Base-by-base conservation (phyloP, 2,113 vertebrate species). In the Reinhardtius hippoglossoides region DNA sequence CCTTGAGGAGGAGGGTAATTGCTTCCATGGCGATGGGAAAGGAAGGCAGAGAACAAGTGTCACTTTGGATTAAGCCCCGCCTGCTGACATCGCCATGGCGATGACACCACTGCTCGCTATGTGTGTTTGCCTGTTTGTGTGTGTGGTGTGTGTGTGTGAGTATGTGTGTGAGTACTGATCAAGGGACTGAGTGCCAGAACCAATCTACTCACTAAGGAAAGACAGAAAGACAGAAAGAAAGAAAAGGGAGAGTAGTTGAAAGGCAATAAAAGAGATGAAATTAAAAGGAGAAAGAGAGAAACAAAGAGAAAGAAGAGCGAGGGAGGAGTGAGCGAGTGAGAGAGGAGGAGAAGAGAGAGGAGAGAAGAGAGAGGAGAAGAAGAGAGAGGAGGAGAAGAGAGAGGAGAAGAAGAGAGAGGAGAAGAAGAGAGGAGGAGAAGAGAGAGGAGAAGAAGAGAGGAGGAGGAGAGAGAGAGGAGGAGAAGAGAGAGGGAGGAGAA, bases 61-160 rank as follows among this genome's bases (percentile, higher is more conserved):
- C 97, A 97, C 96, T 97, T 98, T 96, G 95, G 95, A 99, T 99
- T 99, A 97, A 96, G 95, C 95, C 95, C 95, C 96, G 94, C 96
- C 95, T 94, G 95, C 96, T 97, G 95, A 98, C 96, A 96, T 83
- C 71, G 78, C 86, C 82, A 95, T 95, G 96, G 95, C 94, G 95
- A 97, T 96, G 96, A 97, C 96, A 97, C 96, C 50, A 59, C 81
- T 56, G 57, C 69, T 82, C 26, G 1, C 67, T 54, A 46, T 57
- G 70, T 69, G 68, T 70, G 74, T 59, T 57, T 67, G 67, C 73
- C 65, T 60, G 59, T 55, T 69, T 83, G 72, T 78, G 64, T 73
- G 68, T 79, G 63, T 63, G 59, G 68, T 79, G 63, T 63, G 59
- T 61, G 66, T 60, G 72, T 64, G 64, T 81, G 69, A 56, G 74